These are phyloP conservation scores for Manis javanica DNA, from an alignment of 2,797 vertebrate genomes.

Conservation along the genomic window DNA sequence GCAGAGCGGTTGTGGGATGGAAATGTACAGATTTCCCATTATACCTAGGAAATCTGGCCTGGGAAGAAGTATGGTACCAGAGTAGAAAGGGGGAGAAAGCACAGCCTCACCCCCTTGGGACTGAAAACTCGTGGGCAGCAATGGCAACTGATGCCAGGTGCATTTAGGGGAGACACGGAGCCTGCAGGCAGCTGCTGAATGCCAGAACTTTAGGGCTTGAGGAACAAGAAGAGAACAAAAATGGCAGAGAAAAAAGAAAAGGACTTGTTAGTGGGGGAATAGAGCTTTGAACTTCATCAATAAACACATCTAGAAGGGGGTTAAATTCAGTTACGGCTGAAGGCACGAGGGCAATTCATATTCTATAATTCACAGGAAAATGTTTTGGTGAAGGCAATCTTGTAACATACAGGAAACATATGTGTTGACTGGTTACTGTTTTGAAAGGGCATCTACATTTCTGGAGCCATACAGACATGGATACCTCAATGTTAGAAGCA, in stretches of 20 bases:
- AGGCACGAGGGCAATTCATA: not conserved
- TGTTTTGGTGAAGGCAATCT: not conserved
- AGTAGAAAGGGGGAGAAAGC: not conserved
- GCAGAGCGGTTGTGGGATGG: not conserved
- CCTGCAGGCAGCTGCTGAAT: not conserved
- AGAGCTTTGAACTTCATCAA: not conserved
- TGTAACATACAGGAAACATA: not conserved
- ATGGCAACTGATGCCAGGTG: not conserved
- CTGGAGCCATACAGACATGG: not conserved
- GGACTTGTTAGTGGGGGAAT: not conserved
- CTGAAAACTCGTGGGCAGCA: not conserved
- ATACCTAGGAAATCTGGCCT: not conserved
- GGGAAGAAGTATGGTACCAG: not conserved
- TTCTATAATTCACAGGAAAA: not conserved
- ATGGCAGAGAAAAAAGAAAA: not conserved
- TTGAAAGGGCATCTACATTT: not conserved
- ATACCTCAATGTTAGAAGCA: not conserved
- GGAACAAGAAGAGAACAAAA: not conserved
- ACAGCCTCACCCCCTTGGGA: not conserved
- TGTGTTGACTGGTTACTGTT: not conserved
- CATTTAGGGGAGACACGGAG: not conserved
- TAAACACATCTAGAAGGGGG: not conserved
- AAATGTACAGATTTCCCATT: not conserved
- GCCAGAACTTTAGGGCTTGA: not conserved
- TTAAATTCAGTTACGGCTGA: not conserved